phyloP scores from a whole-genome alignment of 2,888 invertebrate species.

The Lamellibrachia satsuma region DNA sequence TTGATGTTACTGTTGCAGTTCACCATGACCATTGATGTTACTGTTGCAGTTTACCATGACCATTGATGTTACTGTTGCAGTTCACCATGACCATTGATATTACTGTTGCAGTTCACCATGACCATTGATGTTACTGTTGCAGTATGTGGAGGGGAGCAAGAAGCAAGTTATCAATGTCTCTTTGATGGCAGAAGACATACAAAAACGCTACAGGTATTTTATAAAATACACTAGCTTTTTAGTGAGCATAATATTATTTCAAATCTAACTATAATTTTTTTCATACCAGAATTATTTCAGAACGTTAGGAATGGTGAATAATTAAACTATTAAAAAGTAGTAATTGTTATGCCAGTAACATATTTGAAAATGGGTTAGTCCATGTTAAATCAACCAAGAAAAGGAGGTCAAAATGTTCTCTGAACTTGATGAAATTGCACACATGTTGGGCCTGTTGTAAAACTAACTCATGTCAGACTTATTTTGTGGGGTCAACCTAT shows the following conservation, averaged over 20 bases:
- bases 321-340: no score
- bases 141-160: slow-evolving; percentile 28
- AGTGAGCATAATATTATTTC: not conserved
- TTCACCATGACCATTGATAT: no score
- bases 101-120: no score
- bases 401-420: no score
- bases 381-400: no score
- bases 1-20: slow-evolving; percentile 27
- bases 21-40: not conserved
- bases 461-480: not conserved
- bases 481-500: no score
- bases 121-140: slow-evolving; percentile 20
- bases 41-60: slow-evolving; percentile 22
- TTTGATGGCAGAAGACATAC: slow-evolving; percentile 32
- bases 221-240: not conserved
- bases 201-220: slow-evolving; percentile 26
- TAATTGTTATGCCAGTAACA: no score
- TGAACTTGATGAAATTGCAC: not conserved
- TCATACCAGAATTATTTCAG: not conserved
- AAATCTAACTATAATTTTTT: not conserved
- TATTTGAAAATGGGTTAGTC: no score
- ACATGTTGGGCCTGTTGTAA: not conserved
- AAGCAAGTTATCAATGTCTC: slow-evolving; percentile 24
- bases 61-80: slow-evolving; percentile 26
- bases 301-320: no score